phyloP scores from a whole-genome alignment of 2,113 vertebrate genomes.

The Callipepla californica region DNA sequence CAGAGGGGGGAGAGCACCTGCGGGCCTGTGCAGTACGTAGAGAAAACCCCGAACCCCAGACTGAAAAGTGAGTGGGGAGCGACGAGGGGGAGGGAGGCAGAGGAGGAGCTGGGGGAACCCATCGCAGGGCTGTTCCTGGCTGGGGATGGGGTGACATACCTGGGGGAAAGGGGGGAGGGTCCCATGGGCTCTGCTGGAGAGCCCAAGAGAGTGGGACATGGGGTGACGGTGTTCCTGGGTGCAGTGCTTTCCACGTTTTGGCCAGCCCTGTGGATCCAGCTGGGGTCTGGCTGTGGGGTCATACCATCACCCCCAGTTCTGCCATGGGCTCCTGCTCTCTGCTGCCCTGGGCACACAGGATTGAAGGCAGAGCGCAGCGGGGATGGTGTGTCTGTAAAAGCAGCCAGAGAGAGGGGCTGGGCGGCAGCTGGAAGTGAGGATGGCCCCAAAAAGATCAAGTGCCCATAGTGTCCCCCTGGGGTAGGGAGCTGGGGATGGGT shows the following conservation, averaged over 20 bases:
- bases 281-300: background rate
- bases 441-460: background rate
- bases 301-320: rapidly evolving
- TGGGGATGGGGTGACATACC: too few relatives aligned
- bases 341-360: background rate
- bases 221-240: background rate
- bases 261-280: background rate
- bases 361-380: rapidly evolving
- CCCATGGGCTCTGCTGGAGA: rapidly evolving
- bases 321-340: rapidly evolving
- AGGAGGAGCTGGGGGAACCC: background rate
- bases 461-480: background rate
- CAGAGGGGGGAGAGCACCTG: slow-evolving; percentile 65
- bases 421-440: rapidly evolving
- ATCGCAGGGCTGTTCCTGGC: background rate
- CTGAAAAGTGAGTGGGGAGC: slow-evolving; percentile 84
- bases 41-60: slow-evolving; percentile 77
- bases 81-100: background rate
- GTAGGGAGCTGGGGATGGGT: too few relatives aligned
- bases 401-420: background rate
- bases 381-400: background rate
- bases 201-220: background rate
- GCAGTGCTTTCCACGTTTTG: background rate
- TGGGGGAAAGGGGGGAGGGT: background rate
- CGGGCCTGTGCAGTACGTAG: slow-evolving; percentile 84